Base-by-base conservation (phyloP, 2,797 vertebrate genomes). In the Thalassophryne amazonica region DNA sequence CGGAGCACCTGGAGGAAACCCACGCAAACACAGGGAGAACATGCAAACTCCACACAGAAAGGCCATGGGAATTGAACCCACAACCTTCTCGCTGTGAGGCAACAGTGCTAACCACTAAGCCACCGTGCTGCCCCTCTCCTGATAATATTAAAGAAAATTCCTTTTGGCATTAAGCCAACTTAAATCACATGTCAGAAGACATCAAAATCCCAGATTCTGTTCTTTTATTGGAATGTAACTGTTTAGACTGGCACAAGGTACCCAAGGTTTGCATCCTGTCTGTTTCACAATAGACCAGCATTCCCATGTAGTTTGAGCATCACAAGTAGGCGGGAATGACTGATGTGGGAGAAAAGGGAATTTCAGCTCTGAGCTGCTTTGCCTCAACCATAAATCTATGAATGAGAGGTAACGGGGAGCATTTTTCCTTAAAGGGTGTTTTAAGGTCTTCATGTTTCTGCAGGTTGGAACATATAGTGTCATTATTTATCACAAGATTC, bases 171-270 rank as follows among this genome's bases (percentile, higher is more conserved):
- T n/a, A n/a, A n/a, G n/a, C n/a, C n/a, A n/a, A n/a, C n/a, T 14
- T 11, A 3, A 14, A 40, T 30, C 33, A 25, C 52, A 45, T 42
- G 7, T 33, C 12, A 27, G 17, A 43, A 13, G 34, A 37, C 8
- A 17, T 3, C 16, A 31, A 22, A 19, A 18, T 18, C 18, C 36
- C 37, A 60, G 21, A 55, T 5, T 31, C 12, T 0, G 34, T 6
- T 17, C 34, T 36, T 40, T 33, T 30, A 2, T 23, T 38, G 68
- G 40, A 71, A 62, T 73, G 64, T 76, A 68, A 73, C 77, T 76
- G 59, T 84, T 83, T 78, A 12, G 49, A 14, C 47, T 75, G 71
- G 65, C 67, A 17, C 1, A 0, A 5, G 22, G 19, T 31, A 60
- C 38, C 22, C 11, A 32, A 31, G 35, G 16, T 51, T 71, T 40